Evolutionary conservation across 2,113 vertebrate genomes (phyloP).

Genomic region (Myrmecobius fasciatus): DNA sequence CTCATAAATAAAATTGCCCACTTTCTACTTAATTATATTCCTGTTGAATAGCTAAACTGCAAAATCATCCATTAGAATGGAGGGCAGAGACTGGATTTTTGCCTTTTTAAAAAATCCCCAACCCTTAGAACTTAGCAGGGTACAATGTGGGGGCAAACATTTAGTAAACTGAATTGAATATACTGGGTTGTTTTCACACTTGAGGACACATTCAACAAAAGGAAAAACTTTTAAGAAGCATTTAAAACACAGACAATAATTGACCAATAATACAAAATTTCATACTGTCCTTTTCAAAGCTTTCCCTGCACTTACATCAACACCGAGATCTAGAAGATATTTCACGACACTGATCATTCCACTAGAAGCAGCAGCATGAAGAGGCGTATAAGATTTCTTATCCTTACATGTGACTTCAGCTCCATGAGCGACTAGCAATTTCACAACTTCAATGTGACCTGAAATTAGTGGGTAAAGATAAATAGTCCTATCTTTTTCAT

Average conservation of each 20-base stretch:
- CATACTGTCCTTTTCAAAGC: constrained; percentile 2
- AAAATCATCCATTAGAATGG: not conserved
- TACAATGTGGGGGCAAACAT: not conserved
- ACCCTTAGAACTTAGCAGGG: not conserved
- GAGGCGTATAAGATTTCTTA: constrained; percentile 96
- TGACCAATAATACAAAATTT: not conserved
- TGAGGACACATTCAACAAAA: not conserved
- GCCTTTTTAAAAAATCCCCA: not conserved
- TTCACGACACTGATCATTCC: constrained; percentile 98
- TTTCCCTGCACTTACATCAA: constrained; percentile 90
- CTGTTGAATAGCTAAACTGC: constrained; percentile 1
- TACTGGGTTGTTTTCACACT: not conserved
- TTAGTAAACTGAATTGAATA: not conserved
- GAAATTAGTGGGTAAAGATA: constrained; percentile 56
- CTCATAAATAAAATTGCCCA: constrained; percentile 5
- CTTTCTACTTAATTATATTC: constrained; percentile 46
- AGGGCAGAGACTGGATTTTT: not conserved
- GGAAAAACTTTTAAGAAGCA: not conserved
- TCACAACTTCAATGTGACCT: constrained; percentile 99
- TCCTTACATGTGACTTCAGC: constrained; percentile 98
- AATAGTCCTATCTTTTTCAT: not conserved
- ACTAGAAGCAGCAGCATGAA: constrained; percentile 96
- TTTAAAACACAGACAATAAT: not conserved
- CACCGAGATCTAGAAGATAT: constrained; percentile 96
- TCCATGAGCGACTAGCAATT: constrained; percentile 94